Evolutionary conservation across 2,888 invertebrate genomes (phyloP), one percentile per base, ranked within the genome.

Genomic region (Cataglyphis altisquamis): DNA sequence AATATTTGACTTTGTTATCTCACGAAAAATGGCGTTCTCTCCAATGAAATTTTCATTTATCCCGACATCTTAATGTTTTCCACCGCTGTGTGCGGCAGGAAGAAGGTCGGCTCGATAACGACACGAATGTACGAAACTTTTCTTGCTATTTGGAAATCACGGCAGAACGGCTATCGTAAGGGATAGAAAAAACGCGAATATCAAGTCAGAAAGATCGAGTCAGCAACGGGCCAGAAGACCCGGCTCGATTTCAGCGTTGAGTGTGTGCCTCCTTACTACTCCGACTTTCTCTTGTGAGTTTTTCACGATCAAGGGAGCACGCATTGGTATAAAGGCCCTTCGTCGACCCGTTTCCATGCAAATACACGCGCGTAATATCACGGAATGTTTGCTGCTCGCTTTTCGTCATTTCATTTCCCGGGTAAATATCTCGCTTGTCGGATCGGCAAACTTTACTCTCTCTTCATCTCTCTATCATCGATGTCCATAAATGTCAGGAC

Each of bases 151-250:
- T 45, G 45, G 63, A n/a, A 88, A 83, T 68, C 72, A 67, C 67
- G 57, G 32, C 74, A 88, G 82, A 86, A 88, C 83, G 64, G 85
- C 62, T 45, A 55, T 36, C 67, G 45, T 52, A 36, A 6, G 68
- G 45, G 29, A 77, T 75, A 80, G 72, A 57, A 85, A 73, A 75
- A 87, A 86, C 57, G 75, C 29, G 75, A 83, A 86, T 86, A 86
- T 86, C 45, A 80, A 83, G 82, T 86, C 68, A 32, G 41, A 67
- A 84, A 72, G 74, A 86, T 85, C 78, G 87, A 85, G 78, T 70
- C 85, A 82, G 83, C 84, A 83, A 64, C 45, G 72, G 41, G 62
- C 57, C 32, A 55, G 48, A 52, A 64, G 52, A 64, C 39, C 62
- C 83, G 82, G 82, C 80, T 83, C 73, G 83, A 85, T 83, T 84